Percentiles rank a stretch among this genome's conserved stretches.
These are phyloP conservation scores for Chelonus formosanus DNA, from an alignment of 2,888 invertebrate species.

Conservation along the genomic window DNA sequence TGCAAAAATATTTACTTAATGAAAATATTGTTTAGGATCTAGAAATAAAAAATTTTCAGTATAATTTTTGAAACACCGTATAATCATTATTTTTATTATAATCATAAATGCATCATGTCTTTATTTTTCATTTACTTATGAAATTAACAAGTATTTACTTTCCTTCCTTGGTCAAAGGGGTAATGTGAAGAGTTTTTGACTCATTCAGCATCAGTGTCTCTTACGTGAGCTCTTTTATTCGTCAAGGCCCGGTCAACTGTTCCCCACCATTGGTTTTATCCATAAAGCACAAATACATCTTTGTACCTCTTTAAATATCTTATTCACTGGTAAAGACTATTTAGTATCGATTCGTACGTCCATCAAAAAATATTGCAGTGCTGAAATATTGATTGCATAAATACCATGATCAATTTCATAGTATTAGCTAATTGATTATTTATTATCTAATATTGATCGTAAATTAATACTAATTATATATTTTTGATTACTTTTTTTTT, in stretches of 20 bases:
- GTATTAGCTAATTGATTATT: no score
- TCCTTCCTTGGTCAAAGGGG: not conserved
- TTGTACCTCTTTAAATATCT: constrained; percentile 12
- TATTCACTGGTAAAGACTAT: not conserved
- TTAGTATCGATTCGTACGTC: constrained; percentile 3
- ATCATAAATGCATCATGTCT: not conserved
- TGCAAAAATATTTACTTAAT: no score
- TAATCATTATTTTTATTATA: no score
- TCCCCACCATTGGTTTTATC: constrained; percentile 13
- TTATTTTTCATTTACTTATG: not conserved
- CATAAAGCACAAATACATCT: not conserved
- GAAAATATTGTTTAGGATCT: no score
- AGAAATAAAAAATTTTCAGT: no score
- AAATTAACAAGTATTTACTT: constrained; percentile 14
- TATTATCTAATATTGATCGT: no score
- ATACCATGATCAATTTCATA: no score
- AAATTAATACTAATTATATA: no score
- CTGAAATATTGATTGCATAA: not conserved
- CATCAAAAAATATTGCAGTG: constrained; percentile 4
- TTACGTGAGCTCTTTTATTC: constrained; percentile 7
- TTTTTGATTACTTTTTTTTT: no score
- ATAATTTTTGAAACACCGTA: no score
- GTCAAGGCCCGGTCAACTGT: constrained; percentile 11
- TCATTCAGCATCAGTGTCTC: constrained; percentile 3
- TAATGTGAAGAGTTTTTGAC: constrained; percentile 10